Evolutionary conservation across 2,888 invertebrate species (phyloP).

Genomic region (Harpalus rufipes): DNA sequence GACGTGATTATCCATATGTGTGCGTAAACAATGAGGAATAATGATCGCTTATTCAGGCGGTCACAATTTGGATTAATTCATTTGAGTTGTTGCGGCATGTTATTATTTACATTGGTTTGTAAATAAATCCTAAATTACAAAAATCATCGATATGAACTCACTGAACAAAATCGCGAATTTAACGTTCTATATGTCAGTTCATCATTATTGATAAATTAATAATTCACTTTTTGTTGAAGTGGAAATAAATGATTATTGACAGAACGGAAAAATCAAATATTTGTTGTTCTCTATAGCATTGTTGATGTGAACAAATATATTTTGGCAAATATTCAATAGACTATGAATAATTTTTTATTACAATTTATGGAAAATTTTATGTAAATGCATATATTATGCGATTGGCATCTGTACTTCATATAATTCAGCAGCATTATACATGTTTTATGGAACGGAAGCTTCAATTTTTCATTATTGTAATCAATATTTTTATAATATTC

Average conservation of each 20-base stretch:
- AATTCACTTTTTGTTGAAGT: neutral
- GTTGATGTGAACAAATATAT: neutral
- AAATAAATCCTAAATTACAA: neutral
- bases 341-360: neutral
- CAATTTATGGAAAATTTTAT: too few species aligned
- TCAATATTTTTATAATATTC: too few species aligned
- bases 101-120: neutral
- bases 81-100: neutral
- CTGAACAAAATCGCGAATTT: neutral
- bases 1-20: neutral
- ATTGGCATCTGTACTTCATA: too few species aligned
- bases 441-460: too few species aligned
- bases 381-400: too few species aligned
- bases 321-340: neutral
- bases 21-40: neutral
- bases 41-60: neutral
- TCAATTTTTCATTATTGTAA: too few species aligned
- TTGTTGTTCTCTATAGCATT: neutral
- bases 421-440: too few species aligned
- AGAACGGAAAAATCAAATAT: neutral
- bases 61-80: neutral
- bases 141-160: neutral
- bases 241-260: neutral
- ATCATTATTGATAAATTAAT: constrained; percentile 1
- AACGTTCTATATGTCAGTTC: neutral